Percentiles rank a stretch among this genome's conserved stretches.
Conservation (phyloP, 2,113 vertebrate species). For the Strix aluco region DNA sequence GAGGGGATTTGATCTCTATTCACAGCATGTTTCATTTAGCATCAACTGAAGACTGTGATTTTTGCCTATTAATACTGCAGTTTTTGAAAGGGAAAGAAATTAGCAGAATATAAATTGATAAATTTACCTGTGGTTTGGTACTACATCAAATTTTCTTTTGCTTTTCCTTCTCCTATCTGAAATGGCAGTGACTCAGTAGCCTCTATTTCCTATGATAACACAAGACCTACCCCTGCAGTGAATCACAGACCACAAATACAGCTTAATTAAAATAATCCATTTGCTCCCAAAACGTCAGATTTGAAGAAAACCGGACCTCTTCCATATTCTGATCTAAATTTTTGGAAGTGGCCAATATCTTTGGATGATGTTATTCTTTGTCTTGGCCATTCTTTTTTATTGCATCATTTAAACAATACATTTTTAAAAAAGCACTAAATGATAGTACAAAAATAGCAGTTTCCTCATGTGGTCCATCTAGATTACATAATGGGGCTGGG, state of each 20-base stretch:
- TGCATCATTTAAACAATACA: background rate
- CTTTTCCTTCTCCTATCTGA: background rate
- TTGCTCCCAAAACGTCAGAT: background rate
- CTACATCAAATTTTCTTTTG: background rate
- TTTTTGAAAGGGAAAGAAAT: conserved; percentile 2
- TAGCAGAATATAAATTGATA: background rate
- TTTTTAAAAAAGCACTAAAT: background rate
- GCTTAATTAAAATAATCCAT: background rate
- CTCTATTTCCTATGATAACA: background rate
- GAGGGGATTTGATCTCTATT: background rate
- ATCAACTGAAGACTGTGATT: background rate
- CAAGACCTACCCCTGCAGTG: background rate
- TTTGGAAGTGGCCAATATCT: background rate
- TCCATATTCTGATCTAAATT: background rate
- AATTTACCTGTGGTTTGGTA: background rate
- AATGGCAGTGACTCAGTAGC: background rate
- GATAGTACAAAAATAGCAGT: background rate
- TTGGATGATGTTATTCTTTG: background rate
- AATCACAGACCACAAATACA: background rate
- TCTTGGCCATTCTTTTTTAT: background rate
- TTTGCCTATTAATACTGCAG: background rate
- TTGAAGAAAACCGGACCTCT: background rate
- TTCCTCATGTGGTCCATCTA: background rate
- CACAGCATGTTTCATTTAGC: background rate
- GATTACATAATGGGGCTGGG: background rate